Percentiles rank a stretch among this genome's conserved stretches.
Evolutionary conservation across 2,113 vertebrate species (phyloP).

Genomic region (Actenoides hombroni): DNA sequence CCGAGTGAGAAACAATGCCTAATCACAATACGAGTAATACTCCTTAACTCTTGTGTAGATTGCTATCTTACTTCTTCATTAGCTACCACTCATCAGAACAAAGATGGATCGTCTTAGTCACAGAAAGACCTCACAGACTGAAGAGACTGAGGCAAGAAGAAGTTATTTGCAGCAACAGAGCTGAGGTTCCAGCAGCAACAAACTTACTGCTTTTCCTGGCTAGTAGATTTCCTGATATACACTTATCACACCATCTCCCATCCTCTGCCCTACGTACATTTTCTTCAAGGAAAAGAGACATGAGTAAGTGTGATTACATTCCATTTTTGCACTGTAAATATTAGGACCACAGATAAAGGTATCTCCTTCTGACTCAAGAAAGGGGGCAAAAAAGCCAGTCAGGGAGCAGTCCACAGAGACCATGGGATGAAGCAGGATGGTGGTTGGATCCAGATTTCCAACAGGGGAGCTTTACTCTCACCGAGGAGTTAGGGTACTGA

Average conservation of each 20-base stretch:
- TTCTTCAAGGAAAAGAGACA: neutral
- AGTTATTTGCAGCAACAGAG: neutral
- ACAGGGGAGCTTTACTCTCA: rapidly evolving
- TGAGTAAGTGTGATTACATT: neutral
- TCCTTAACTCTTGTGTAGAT: neutral
- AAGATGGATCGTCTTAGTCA: neutral
- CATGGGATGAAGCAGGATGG: neutral
- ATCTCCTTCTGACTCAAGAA: neutral
- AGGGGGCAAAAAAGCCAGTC: neutral
- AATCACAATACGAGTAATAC: slow-evolving; percentile 6
- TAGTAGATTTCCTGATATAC: neutral
- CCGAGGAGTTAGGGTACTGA: neutral
- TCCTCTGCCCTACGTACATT: rapidly evolving
- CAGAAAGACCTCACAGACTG: neutral
- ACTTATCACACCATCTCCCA: neutral
- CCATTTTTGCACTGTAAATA: neutral
- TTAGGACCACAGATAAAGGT: neutral
- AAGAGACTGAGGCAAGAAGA: neutral
- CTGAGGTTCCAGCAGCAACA: neutral
- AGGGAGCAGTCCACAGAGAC: neutral
- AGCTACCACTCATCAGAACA: neutral
- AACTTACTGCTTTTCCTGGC: neutral
- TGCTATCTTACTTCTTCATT: slow-evolving; percentile 9
- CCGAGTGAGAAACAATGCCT: neutral
- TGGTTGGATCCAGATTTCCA: neutral